Percentiles rank a stretch among this genome's conserved stretches.
phyloP scores from a whole-genome alignment of 1,140 invertebrate species.

The Calycopis cecrops region DNA sequence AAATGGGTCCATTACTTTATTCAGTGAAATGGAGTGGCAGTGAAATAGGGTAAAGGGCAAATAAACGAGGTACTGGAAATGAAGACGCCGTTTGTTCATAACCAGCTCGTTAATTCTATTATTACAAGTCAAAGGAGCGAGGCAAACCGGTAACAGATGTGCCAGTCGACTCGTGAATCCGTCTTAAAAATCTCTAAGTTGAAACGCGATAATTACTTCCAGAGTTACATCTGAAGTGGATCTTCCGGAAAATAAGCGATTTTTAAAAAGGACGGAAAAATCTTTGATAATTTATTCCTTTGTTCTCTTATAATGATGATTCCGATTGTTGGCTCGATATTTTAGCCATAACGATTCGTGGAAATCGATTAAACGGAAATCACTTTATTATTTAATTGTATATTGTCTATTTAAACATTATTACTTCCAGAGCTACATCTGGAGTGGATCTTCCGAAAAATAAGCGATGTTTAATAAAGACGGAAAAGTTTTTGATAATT shows the following conservation, averaged over 20 bases:
- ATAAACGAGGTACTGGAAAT: slow-evolving; percentile 64
- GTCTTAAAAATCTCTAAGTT: slow-evolving; percentile 30
- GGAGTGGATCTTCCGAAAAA: slow-evolving; percentile 2
- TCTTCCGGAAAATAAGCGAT: slow-evolving; percentile 4
- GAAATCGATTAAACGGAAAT: no score
- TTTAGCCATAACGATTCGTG: no score
- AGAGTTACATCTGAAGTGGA: slow-evolving; percentile 3
- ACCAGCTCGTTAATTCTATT: slow-evolving; percentile 72
- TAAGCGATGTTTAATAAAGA: not conserved
- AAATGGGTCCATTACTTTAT: slow-evolving; percentile 66
- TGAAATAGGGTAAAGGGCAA: slow-evolving; percentile 64
- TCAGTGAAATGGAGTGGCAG: slow-evolving; percentile 63
- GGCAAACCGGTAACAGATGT: slow-evolving; percentile 63
- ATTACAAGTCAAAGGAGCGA: slow-evolving; percentile 66
- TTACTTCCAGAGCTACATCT: slow-evolving; percentile 7
- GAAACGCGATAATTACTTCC: slow-evolving; percentile 15
- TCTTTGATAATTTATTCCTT: slow-evolving; percentile 10
- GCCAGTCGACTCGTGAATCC: slow-evolving; percentile 54
- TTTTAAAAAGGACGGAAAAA: not conserved
- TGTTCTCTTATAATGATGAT: not conserved
- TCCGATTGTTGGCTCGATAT: no score
- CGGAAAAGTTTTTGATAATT: slow-evolving; percentile 7
- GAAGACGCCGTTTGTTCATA: slow-evolving; percentile 72
- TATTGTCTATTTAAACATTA: not conserved
- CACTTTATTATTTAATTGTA: no score